A percentile compares a stretch with the other conserved stretches of the same genome.
These are phyloP conservation scores for Catharus minimus DNA, from an alignment of 2,113 vertebrate genomes.

Conservation along the genomic window DNA sequence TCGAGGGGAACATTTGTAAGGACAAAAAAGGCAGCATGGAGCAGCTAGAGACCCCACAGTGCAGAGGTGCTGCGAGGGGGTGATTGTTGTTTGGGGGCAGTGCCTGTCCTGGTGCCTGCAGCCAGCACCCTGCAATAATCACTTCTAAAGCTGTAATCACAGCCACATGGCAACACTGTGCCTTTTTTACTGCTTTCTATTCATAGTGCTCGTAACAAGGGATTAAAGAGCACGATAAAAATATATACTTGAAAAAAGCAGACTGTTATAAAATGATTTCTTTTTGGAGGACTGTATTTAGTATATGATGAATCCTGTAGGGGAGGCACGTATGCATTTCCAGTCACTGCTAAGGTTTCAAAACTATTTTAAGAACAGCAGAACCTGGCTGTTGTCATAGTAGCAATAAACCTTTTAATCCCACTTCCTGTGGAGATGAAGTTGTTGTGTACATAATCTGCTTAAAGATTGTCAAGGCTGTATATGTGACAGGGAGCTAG, in stretches of 20 bases:
- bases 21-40: not conserved
- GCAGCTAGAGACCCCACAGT: accelerated
- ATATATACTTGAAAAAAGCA: not conserved
- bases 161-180: conserved; percentile 21
- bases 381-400: conserved; percentile 68
- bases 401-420: conserved; percentile 68
- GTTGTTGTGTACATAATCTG: conserved; percentile 40
- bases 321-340: not conserved
- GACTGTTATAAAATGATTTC: conserved; percentile 22
- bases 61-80: not conserved
- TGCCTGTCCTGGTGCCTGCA: not conserved
- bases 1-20: not conserved
- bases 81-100: not conserved
- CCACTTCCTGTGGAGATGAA: conserved; percentile 56
- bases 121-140: conserved; percentile 18
- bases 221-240: conserved; percentile 22
- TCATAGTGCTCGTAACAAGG: conserved; percentile 40
- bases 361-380: conserved; percentile 67
- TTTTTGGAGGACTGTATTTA: conserved; percentile 27
- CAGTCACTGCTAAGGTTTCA: conserved; percentile 26
- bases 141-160: conserved; percentile 29
- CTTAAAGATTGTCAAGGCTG: conserved; percentile 47
- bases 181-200: conserved; percentile 50
- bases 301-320: not conserved
- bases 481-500: not conserved